Base-by-base conservation (phyloP, 1,140 invertebrate species). In the Magallana ariakensis region DNA sequence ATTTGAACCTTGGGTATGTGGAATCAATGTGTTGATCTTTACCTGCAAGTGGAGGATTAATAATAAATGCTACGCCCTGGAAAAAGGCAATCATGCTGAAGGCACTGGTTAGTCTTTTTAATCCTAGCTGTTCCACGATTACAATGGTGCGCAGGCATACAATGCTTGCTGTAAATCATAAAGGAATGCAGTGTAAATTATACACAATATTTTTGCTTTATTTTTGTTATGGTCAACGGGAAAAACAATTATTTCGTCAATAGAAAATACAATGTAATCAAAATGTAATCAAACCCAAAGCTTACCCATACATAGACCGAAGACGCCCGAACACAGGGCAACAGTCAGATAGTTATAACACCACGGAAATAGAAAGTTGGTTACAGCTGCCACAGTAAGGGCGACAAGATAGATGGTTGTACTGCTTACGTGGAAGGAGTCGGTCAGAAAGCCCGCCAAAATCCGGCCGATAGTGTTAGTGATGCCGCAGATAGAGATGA, bases 301-400 rank as follows among this genome's bases (percentile, higher is more conserved):
- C 92, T 89, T 86, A 93, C 93, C 93, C 93, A 93, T 93, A 80
- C 93, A 93, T 5, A 93, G 55, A 2, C 93, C 93, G 86, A 93
- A 93, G 22, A 91, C 85, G 10, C 84, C 90, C 46, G 90, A 22
- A 86, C 89, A 89, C 6, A 85, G 11, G 0, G 87, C 83, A 16
- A 91, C 55, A 0, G 86, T 13, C 5, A 80, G 13, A 70, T 92
- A 93, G 10, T 75, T 87, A 16, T 88, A 66, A 80, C 91, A 93
- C 81, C 87, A 91, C 1, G 92, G 92, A 26, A 92, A 56, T 22
- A 87, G 62, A 33, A 91, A 90, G 83, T 91, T 92, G 15, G 90
- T 84, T 19, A 84, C 81, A 4, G 91, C 86, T 5, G 90, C 92
- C 16, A 91, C 22, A n/a, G 90, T 83, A 5, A 93, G 82, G 4